phyloP scores from a whole-genome alignment of 2,113 vertebrate genomes.

The Corynorhinus townsendii region DNA sequence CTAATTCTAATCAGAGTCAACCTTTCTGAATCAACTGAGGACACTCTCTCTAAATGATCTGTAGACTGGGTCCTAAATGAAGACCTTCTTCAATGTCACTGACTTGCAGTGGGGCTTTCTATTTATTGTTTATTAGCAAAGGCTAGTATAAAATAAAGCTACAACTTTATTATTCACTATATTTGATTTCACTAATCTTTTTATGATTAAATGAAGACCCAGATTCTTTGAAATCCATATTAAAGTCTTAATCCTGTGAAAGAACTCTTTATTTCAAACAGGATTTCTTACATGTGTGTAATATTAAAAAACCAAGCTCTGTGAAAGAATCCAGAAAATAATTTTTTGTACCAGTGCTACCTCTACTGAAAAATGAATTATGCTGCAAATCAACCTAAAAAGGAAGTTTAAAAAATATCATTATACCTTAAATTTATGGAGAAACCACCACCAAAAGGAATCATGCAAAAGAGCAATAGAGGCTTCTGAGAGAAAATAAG shows the following conservation, averaged over 20 bases:
- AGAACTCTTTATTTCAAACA: conserved; percentile 16
- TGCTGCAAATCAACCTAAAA: not conserved
- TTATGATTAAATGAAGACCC: conserved; percentile 7
- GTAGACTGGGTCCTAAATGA: not conserved
- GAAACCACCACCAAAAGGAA: conserved; percentile 78
- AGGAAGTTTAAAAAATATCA: not conserved
- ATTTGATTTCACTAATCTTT: conserved; percentile 22
- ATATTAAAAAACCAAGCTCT: conserved; percentile 27
- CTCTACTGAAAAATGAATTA: conserved; percentile 9
- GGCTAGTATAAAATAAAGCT: not conserved
- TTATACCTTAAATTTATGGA: conserved; percentile 75
- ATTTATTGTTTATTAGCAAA: not conserved
- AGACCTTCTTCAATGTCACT: not conserved
- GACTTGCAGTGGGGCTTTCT: not conserved
- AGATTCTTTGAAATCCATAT: conserved; percentile 22
- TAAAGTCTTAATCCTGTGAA: not conserved
- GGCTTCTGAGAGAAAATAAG: conserved; percentile 71
- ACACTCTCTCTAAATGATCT: not conserved
- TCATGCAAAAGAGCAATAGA: conserved; percentile 77
- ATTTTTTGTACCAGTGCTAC: not conserved
- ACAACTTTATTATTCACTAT: not conserved
- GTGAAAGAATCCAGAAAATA: conserved; percentile 3
- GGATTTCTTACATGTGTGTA: not conserved
- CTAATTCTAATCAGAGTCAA: not conserved
- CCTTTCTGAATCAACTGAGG: not conserved